Evolutionary conservation across 2,113 vertebrate genomes (phyloP), one percentile per base, ranked within the genome.

Genomic region (Caranx ignobilis): DNA sequence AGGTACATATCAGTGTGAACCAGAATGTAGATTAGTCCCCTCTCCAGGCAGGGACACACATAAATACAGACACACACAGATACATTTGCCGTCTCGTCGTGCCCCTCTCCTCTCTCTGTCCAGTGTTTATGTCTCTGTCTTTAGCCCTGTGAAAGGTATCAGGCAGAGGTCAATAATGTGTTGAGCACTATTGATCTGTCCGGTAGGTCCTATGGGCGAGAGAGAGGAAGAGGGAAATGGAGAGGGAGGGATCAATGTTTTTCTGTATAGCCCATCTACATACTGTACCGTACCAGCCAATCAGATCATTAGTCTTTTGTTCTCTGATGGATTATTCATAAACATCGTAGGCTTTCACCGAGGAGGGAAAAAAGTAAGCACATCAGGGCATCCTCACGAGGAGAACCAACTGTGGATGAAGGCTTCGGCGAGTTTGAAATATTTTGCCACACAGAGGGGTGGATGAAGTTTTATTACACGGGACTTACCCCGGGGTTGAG

Each of bases 101-200:
- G 59, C 74, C 82, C 71, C 81, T 79, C 64, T 60, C 81, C 56
- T 83, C 81, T 84, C 71, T 90, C 74, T 90, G 68, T 87, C 87
- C 84, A 69, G 69, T 93, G 91, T 93, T 91, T 93, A 88, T 92
- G 91, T 91, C 86, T 90, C 83, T 87, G 88, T 92, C 87, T 93
- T 92, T 90, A 87, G 91, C 78, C 87, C 90, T 68, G 84, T 89
- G 87, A 92, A 93, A 91, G 92, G 89, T 92, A 93, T 92, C 90
- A 87, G 89, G 87, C 87, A 72, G 86, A 88, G 93, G 90, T 94
- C 93, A 94, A 93, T 94, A 94, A 93, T 92, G 88, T 92, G 93
- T 93, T 92, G 93, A 94, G 92, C 92, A 90, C 90, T 89, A 93
- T 94, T 87, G 92, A 94, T 93, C 86, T 81, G 86, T 84, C 82